Evolutionary conservation across 2,797 vertebrate genomes (phyloP), one percentile per base, ranked within the genome.

Genomic region (Sebastes kiyomatsui): DNA sequence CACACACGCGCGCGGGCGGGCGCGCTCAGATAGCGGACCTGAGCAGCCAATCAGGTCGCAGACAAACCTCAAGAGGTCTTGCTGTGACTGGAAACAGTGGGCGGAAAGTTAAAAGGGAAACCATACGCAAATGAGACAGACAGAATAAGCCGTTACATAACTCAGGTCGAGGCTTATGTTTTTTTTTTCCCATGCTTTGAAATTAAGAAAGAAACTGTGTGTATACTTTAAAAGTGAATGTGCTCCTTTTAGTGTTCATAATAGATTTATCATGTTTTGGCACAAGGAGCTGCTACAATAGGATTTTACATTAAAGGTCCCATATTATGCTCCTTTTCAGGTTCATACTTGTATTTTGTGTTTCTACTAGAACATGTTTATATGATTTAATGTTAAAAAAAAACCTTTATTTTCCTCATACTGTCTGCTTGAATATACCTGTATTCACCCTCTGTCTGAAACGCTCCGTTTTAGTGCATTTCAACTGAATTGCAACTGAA

Each of bases 31-130:
- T 12, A 23, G 30, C 72, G 6, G 71, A 27, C 22, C 28, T 4
- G 3, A 3, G 4, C 77, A 75, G 66, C 93, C 93, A 94, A 93
- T 92, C 85, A 75, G 0, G 6, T 33, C 13, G 33, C 80, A 72
- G 82, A 32, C 22, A 64, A 67, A n/a, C 58, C 74, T 56, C 89
- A 69, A 69, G 71, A 16, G 38, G 28, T 81, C 49, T 65, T 65
- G 62, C 84, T 67, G 76, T 42, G 67, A 77, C 4, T 49, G 79
- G 80, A 77, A 82, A 83, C 67, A 77, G 75, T 59, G 82, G 87
- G 87, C 79, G 88, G 90, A 86, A 90, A 91, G 83, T 71, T 46
- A 18, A 62, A 23, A 59, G 25, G 55, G 10, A 75, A 78, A 72
- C 42, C 14, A 61, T 18, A 30, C 58, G 67, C 56, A 55, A 65